phyloP scores from a whole-genome alignment of 2,888 invertebrate genomes.

The Smittia sp. region DNA sequence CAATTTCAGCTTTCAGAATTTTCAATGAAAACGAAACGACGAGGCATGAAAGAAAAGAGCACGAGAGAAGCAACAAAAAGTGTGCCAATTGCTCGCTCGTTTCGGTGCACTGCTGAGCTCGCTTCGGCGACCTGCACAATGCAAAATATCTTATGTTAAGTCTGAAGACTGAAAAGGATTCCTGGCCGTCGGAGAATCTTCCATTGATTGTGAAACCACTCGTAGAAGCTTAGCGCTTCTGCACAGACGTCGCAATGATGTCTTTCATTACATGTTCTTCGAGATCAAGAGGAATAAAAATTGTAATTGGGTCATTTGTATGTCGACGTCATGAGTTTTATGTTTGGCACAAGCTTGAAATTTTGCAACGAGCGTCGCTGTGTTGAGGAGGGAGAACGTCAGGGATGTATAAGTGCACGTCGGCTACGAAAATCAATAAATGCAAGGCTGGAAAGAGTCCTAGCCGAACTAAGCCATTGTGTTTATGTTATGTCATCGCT shows the following conservation, averaged over 20 bases:
- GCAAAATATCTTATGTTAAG: constrained; percentile 36
- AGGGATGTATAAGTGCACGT: background rate
- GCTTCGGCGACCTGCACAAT: constrained; percentile 40
- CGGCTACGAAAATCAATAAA: constrained; percentile 24
- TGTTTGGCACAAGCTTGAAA: constrained; percentile 32
- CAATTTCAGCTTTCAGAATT: background rate
- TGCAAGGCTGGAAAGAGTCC: constrained; percentile 31
- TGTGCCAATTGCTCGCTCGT: constrained; percentile 38
- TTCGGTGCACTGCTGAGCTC: constrained; percentile 14
- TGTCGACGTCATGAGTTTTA: constrained; percentile 30
- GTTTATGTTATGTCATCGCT: background rate
- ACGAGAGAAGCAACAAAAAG: constrained; percentile 34
- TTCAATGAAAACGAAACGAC: constrained; percentile 12
- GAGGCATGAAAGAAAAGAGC: constrained; percentile 14
- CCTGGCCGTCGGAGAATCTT: too few relatives aligned
- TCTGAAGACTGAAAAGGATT: constrained; percentile 9
- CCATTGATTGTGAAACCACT: too few relatives aligned
- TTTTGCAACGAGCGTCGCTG: background rate
- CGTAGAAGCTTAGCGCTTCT: too few relatives aligned
- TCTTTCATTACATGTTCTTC: background rate
- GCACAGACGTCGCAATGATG: background rate
- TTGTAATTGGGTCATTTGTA: constrained; percentile 28
- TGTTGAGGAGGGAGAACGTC: background rate
- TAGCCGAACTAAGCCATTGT: background rate
- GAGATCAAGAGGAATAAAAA: constrained; percentile 2